Conservation (phyloP, 2,113 vertebrate species). For the Pyrgilauda ruficollis region DNA sequence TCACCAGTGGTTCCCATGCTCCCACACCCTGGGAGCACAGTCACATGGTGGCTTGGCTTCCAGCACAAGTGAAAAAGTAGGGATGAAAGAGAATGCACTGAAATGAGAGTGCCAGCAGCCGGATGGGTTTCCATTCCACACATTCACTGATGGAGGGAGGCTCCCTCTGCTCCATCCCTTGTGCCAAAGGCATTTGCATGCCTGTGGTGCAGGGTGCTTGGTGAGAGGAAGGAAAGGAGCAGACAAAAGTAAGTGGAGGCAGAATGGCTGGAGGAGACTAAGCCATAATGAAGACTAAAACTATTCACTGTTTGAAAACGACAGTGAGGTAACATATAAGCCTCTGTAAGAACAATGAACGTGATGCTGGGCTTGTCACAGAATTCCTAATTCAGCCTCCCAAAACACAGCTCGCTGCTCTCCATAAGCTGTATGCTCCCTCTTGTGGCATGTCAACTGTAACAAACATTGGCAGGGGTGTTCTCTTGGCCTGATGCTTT, state of each 20-base stretch:
- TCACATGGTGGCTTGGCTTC: constrained; percentile 31
- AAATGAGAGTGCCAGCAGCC: constrained; percentile 36
- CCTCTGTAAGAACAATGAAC: background rate
- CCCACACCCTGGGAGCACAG: background rate
- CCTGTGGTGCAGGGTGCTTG: background rate
- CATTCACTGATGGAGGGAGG: background rate
- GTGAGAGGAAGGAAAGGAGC: constrained; percentile 24
- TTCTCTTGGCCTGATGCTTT: background rate
- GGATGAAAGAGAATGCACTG: constrained; percentile 32
- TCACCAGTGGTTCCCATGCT: constrained; percentile 7
- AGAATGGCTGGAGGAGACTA: background rate
- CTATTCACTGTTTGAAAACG: background rate
- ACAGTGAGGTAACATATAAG: background rate
- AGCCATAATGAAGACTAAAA: background rate
- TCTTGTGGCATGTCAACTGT: background rate
- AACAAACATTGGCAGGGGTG: background rate
- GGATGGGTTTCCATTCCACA: constrained; percentile 18
- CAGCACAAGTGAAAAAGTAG: background rate
- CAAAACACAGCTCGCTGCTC: background rate
- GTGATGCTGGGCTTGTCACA: background rate
- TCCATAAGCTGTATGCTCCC: constrained; percentile 13
- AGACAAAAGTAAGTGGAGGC: background rate
- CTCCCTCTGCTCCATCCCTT: background rate
- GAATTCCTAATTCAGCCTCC: background rate
- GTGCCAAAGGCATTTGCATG: constrained; percentile 55